Evolutionary conservation across 2,797 vertebrate genomes (phyloP).

Genomic region (Eidolon dupreanum): DNA sequence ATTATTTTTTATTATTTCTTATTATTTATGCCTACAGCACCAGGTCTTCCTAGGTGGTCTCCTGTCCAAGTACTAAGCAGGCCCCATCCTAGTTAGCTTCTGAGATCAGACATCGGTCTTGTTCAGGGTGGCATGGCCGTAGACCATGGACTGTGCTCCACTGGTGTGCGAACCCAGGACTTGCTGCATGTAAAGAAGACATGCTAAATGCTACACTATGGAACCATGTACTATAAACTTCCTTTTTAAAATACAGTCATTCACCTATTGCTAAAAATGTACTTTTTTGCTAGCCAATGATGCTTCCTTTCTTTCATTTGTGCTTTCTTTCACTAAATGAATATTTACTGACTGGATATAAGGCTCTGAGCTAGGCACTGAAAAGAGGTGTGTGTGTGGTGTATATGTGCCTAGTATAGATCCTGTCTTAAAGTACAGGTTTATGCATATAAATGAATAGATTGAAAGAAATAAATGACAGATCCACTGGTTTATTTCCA

Average conservation of each 20-base stretch:
- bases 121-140: too few species aligned
- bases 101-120: too few species aligned
- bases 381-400: background rate
- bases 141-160: too few species aligned
- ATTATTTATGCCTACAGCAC: too few species aligned
- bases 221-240: background rate
- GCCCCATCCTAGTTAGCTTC: too few species aligned
- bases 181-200: too few species aligned
- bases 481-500: background rate
- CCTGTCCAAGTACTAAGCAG: too few species aligned
- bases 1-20: too few species aligned
- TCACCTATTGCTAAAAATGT: conserved; percentile 8
- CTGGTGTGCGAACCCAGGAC: too few species aligned
- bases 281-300: background rate
- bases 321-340: conserved; percentile 46
- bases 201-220: too few species aligned
- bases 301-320: conserved; percentile 27
- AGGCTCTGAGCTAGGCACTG: background rate
- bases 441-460: conserved; percentile 19
- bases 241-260: background rate
- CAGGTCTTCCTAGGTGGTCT: too few species aligned
- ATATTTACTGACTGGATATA: background rate
- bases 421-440: background rate
- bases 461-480: conserved; percentile 12
- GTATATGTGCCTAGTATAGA: background rate